These are phyloP conservation scores for Heliconius hortense DNA, from an alignment of 2,888 invertebrate genomes.

Conservation along the genomic window DNA sequence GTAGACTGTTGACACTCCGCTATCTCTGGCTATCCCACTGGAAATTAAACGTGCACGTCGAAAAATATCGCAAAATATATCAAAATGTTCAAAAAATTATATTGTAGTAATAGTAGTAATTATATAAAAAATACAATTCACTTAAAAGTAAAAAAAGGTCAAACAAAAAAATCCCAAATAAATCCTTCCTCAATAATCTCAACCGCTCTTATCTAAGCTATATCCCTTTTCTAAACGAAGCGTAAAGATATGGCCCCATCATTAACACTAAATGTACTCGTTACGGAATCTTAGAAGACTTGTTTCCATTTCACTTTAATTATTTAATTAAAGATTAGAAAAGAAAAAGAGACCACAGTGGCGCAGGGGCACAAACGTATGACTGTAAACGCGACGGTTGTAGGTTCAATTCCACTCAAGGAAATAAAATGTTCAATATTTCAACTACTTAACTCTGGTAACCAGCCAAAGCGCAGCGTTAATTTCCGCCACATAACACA, in stretches of 20 bases:
- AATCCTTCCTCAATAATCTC: background rate
- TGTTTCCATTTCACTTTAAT: conserved; percentile 22
- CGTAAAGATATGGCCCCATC: conserved; percentile 30
- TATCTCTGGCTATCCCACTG: too few relatives aligned
- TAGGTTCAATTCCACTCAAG: background rate
- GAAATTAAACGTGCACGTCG: too few relatives aligned
- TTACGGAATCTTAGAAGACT: conserved; percentile 20
- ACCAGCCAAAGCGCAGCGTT: background rate
- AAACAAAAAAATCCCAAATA: background rate
- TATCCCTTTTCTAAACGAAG: conserved; percentile 23
- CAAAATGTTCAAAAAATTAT: too few relatives aligned
- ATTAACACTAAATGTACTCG: conserved; percentile 29
- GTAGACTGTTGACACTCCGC: too few relatives aligned
- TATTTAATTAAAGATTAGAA: background rate
- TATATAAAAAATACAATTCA: background rate
- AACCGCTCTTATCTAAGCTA: conserved; percentile 8
- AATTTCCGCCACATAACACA: too few relatives aligned
- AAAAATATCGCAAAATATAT: too few relatives aligned
- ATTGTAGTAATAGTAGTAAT: too few relatives aligned
- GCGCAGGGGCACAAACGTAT: background rate
- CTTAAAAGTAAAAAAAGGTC: background rate
- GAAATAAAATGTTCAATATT: background rate
- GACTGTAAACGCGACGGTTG: background rate
- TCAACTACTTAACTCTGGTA: background rate
- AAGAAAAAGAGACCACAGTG: background rate